Evolutionary conservation across 1,140 invertebrate species (phyloP), one percentile per base, ranked within the genome.

Genomic region (Vanessa tameamea): DNA sequence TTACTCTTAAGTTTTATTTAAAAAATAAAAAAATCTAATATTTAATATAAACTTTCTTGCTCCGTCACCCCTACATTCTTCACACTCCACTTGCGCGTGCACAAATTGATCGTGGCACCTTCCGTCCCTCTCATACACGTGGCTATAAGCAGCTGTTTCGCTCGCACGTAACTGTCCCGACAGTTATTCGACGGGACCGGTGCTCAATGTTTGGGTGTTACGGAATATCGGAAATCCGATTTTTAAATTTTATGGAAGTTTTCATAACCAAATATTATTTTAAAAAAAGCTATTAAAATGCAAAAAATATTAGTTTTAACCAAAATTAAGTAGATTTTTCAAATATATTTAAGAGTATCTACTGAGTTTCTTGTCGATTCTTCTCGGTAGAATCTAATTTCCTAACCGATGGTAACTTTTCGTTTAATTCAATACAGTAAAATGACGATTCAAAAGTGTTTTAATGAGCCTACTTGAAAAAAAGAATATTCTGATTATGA

Each of bases 51-150:
- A 20, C 20, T 64, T 61, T 47, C 16, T 15, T 12, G 50, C 16
- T 43, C 9, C 64, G 76, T 6, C 86, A 87, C 20, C 83, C 87
- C 82, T 86, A 76, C 14, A 64, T 72, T 69, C 81, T 84, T 85
- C 82, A 86, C 84, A 88, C 79, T 88, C 85, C 85, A 88, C 82
- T 88, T 84, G 82, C 79, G 77, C 80, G 78, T 81, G 83, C 80
- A 79, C 85, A 85, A 87, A 85, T 85, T 83, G 81, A 85, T 84
- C 80, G 80, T 61, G 57, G 3, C 15, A 7, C 14, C 59, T 12
- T 37, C 74, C 51, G 37, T 87, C 87, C 70, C 76, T 48, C 50
- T 87, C 80, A 11, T 69, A 61, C 82, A 3, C 65, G 23, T 7
- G n/a, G 9, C 14, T 53, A 12, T 26, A 13, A 16, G 64, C 31